phyloP scores from a whole-genome alignment of 2,888 invertebrate species.

The Eurytoma californica region DNA sequence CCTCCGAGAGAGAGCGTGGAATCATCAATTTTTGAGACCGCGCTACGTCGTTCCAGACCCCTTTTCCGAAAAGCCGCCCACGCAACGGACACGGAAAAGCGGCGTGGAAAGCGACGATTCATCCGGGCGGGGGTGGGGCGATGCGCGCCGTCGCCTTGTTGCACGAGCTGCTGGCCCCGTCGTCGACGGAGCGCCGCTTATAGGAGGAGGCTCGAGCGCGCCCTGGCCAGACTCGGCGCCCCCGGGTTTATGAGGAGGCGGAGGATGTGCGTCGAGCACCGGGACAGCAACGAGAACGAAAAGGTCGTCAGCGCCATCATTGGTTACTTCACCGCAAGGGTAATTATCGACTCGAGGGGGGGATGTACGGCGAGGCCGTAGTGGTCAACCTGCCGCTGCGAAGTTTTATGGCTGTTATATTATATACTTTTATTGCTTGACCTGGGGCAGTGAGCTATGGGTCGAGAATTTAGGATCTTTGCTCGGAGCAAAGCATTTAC shows the following conservation, averaged over 20 bases:
- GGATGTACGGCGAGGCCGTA: not conserved
- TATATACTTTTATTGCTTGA: too few species aligned
- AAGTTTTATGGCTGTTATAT: not conserved
- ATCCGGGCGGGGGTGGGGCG: slow-evolving; percentile 5
- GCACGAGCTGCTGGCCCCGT: slow-evolving; percentile 25
- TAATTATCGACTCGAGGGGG: slow-evolving; percentile 61
- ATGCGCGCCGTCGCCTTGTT: not conserved
- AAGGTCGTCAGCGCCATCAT: slow-evolving; percentile 69
- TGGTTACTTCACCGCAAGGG: slow-evolving; percentile 70
- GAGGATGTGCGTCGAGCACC: slow-evolving; percentile 54
- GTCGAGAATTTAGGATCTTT: too few species aligned
- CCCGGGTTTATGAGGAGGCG: slow-evolving; percentile 30
- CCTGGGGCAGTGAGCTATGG: too few species aligned
- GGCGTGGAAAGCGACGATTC: slow-evolving; percentile 27
- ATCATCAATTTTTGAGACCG: too few species aligned
- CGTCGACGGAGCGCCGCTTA: not conserved
- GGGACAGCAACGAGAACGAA: slow-evolving; percentile 66
- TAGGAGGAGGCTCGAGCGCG: not conserved
- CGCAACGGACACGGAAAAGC: not conserved
- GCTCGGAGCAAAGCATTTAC: too few species aligned
- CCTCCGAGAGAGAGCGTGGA: too few species aligned
- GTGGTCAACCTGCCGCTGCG: too few species aligned
- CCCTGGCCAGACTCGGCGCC: not conserved
- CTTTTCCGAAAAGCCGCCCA: slow-evolving; percentile 4
- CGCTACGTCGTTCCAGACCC: not conserved